Evolutionary conservation across 2,113 vertebrate species (phyloP).

Genomic region (Cricetomys ansorgei): DNA sequence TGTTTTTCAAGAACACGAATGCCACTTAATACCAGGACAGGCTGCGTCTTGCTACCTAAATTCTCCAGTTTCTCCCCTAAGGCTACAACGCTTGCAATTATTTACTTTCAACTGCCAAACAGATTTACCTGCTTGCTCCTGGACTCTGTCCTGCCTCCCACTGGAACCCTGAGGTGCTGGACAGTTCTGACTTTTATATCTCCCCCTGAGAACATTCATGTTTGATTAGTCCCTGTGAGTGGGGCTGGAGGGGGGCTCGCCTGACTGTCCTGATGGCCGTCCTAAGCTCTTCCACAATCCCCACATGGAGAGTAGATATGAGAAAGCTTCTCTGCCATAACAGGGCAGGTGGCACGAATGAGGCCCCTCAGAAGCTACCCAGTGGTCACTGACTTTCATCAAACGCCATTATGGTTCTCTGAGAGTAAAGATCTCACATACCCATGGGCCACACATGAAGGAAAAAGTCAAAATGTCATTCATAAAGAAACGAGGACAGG

Average conservation of each 20-base stretch:
- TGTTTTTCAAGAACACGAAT: background rate
- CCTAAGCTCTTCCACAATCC: background rate
- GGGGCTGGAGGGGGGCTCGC: too few relatives aligned
- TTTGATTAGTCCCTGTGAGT: background rate
- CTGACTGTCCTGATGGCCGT: background rate
- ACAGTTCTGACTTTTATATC: background rate
- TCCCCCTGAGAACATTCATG: background rate
- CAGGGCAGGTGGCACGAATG: background rate
- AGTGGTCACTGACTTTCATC: background rate
- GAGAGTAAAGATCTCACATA: background rate
- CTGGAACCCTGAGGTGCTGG: background rate
- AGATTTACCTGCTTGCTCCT: background rate
- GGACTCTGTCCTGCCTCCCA: background rate
- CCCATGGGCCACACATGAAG: background rate
- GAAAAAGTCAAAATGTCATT: background rate
- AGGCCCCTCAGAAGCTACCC: background rate
- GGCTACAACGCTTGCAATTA: background rate
- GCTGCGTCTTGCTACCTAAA: background rate
- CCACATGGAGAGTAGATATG: background rate
- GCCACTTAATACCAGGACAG: background rate
- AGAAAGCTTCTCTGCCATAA: background rate
- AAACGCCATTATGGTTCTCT: background rate
- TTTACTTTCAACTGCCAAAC: background rate
- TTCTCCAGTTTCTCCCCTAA: background rate
- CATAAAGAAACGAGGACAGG: background rate